Percentiles rank a stretch among this genome's conserved stretches.
Conservation (phyloP, 2,113 vertebrate species). For the Gobiocypris rarus region DNA sequence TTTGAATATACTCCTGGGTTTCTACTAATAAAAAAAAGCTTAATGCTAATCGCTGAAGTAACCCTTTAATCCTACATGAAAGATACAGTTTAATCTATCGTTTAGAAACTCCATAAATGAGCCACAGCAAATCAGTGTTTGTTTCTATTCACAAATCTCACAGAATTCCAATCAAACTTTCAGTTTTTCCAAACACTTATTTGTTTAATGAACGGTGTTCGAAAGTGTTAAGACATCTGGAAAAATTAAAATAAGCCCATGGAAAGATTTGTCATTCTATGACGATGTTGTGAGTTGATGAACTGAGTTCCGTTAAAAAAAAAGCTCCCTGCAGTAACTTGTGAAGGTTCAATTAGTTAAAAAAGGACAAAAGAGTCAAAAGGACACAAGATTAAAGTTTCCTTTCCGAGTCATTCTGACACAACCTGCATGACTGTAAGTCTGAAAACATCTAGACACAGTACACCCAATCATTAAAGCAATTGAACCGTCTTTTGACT, state of each 20-base stretch:
- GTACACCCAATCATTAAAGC: constrained; percentile 27
- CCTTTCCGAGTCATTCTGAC: constrained; percentile 6
- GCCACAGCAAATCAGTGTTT: neutral
- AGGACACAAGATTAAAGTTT: constrained; percentile 19
- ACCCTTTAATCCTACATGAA: too few species aligned
- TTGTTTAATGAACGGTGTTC: neutral
- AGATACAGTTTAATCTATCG: neutral
- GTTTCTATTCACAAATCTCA: neutral
- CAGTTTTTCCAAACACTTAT: constrained; percentile 4
- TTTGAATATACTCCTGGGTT: too few species aligned
- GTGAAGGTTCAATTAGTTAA: neutral
- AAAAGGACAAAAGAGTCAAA: constrained; percentile 9
- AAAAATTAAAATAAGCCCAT: neutral
- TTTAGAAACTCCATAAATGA: neutral
- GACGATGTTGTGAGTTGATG: neutral
- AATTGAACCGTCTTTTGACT: neutral
- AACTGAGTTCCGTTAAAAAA: neutral
- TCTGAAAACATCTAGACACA: constrained; percentile 22
- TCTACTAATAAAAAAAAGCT: too few species aligned
- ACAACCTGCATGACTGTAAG: neutral
- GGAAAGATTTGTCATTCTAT: constrained; percentile 5
- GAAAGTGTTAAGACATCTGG: constrained; percentile 8
- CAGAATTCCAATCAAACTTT: neutral
- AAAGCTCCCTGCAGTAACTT: constrained; percentile 21
- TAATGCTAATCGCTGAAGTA: too few species aligned